Conservation (phyloP, 2,888 invertebrate genomes). For the Ariolimax columbianus region DNA sequence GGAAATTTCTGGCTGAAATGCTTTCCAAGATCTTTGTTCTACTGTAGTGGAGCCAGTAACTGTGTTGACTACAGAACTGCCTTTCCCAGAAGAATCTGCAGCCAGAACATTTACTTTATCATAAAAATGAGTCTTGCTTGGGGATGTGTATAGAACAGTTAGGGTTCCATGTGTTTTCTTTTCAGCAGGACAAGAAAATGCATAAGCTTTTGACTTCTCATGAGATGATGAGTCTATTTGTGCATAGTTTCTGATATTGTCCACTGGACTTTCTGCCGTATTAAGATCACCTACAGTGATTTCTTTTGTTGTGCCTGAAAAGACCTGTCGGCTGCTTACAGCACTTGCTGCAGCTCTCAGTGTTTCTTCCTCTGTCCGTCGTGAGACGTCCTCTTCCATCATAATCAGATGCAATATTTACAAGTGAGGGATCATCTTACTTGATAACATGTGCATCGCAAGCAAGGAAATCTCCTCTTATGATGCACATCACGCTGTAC, state of each 20-base stretch:
- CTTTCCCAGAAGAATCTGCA: not conserved
- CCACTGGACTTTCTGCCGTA: not conserved
- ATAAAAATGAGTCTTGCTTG: not conserved
- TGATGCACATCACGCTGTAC: not conserved
- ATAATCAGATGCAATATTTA: not conserved
- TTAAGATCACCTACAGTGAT: not conserved
- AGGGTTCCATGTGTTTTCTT: slow-evolving; percentile 6
- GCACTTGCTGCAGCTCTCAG: not conserved
- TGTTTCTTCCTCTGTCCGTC: not conserved
- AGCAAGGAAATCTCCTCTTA: not conserved
- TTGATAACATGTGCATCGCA: not conserved
- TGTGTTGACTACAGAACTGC: not conserved
- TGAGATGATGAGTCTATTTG: not conserved
- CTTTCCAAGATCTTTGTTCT: not conserved
- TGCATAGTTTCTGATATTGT: not conserved
- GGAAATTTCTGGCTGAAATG: not conserved
- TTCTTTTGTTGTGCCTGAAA: not conserved
- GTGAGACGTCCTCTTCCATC: not conserved
- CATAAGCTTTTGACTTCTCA: not conserved
- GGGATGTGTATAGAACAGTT: not conserved
- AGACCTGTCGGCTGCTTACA: not conserved
- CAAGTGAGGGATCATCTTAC: not conserved
- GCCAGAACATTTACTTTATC: not conserved
- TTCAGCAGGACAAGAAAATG: not conserved
- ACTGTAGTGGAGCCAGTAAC: not conserved